Evolutionary conservation across 2,113 vertebrate species (phyloP), one percentile per base, ranked within the genome.

Genomic region (Dunckerocampus dactyliophorus): DNA sequence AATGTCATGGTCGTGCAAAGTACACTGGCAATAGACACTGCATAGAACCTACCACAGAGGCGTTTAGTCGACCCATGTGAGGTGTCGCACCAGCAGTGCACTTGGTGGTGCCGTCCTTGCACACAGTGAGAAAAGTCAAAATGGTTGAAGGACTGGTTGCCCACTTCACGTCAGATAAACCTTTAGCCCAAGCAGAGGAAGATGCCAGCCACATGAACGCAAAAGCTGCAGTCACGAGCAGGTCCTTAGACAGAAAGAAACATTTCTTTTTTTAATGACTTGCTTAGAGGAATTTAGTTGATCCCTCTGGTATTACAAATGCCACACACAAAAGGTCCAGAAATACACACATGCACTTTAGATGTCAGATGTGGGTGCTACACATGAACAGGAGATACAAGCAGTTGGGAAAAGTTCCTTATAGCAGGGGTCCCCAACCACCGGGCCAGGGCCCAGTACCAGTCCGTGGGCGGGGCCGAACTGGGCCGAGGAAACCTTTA

Each of bases 181-280:
- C 96, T 78, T 97, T 96, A 60, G 92, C 95, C 96, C 95, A 97
- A 2, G 94, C 94, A 2, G 94, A 94, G 3, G 95, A 92, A 0
- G 94, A 92, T 54, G 91, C 90, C 85, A 98, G 75, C 96, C 95
- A 99, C 76, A 99, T 78, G 80, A 99, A 96, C 16, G 94, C 77
- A 14, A 99, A 94, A 69, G 88, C 88, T 1, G 86, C 88, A 0
- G 95, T 97, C 82, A 95, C 42, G 17, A 92, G 81, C 76, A 99
- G 92, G 84, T 99, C 96, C 96, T 98, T 45, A 39, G 15, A 56
- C 70, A 21, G 6, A 65, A 6, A 73, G 10, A 49, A 59, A 48
- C n/a, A 58, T 50, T 54, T 45, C 1, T 21, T n/a, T 48, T 47
- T 47, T n/a, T 8, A 16, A 20, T 28, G 2, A 60, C n/a, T 53